Evolutionary conservation across 2,888 invertebrate species (phyloP), one percentile per base, ranked within the genome.

Genomic region (Drosophila infuscata): DNA sequence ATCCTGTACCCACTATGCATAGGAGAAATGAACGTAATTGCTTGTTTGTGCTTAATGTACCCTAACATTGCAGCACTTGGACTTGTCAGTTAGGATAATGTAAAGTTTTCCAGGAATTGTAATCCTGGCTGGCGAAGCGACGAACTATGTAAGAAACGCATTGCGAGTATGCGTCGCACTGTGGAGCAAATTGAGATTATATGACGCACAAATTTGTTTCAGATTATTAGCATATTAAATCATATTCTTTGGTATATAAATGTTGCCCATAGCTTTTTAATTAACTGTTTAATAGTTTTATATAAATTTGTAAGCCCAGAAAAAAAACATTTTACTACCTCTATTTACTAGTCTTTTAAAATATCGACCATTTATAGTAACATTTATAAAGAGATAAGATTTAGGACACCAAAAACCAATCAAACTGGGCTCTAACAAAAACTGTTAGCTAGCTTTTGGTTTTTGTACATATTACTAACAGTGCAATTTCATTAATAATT

Each of bases 11-110:
- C 25, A 33, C 1, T 43, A 52, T 38, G 65, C 72, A 73, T 69
- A 66, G 64, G 63, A 66, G 66, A 71, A 83, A 76, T 54, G 56
- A 79, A 67, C 74, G 76, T 85, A 80, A 88, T 85, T 83, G 86
- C 88, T 75, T 82, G 88, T 84, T 76, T 83, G 76, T 74, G 74
- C 70, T 68, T 83, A 83, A 89, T 81, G 87, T 79, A 65, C 75
- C 81, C 70, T 60, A 49, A 57, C 70, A 69, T 64, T 63, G 76
- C 74, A 66, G 70, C 76, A 69, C 54, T 78, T 70, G 65, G 68
- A 72, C 56, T 56, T 84, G 76, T 77, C 84, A 72, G 74, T 62
- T 66, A 17, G 52, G 48, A 43, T 49, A 58, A 70, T 41, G 75
- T 57, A 66, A 60, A 66, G 51, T 74, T 76, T 67, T 70, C 63